Base-by-base conservation (phyloP, 64 coral and sea anemone species). In the Actinia tenebrosa region DNA sequence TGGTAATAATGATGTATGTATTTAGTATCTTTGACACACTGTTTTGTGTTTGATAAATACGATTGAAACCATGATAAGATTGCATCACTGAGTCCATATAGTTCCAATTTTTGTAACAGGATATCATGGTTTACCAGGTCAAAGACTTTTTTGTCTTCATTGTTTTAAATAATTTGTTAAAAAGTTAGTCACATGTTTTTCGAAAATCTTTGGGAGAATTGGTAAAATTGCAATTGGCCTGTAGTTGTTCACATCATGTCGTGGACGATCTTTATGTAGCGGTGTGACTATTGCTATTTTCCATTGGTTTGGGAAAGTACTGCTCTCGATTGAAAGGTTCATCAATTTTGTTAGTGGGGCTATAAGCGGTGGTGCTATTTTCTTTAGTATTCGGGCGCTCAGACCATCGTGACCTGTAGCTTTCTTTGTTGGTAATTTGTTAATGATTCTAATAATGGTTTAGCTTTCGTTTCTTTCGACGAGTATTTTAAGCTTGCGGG, bases 251-350 rank as follows among this genome's bases (percentile, higher is more conserved):
- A 77, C 50, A 54, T 68, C 45, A 63, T 83, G 42, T 6, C 61
- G 79, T 46, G 85, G 60, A 22, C 91, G 86, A 47, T 82, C 78
- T 88, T 92, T 92, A 78, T 88, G 87, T 25, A 88, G 45, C 79
- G 91, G 91, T 68, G 91, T 88, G 60, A 92, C 91, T 42, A n/a
- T 78, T 60, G 80, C 91, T 55, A 77, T 58, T 88, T 92, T 92
- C 86, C 91, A 92, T 84, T 88, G 87, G 77, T 30, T 60, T 84
- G 91, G 86, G 88, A 88, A 92, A 52, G 75, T 79, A 86, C 89
- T 64, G 22, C 42, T 89, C 23, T 82, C 45, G 56, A 89, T 89
- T 14, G 87, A 89, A 47, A 86, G 83, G 23, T 91, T 91, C 63
- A 91, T 91, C 56, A 85, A 53, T 4, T 37, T 37, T 37, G 30